Percentiles rank a stretch among this genome's conserved stretches.
These are phyloP conservation scores for Tympanuchus pallidicinctus DNA, from an alignment of 2,113 vertebrate species.

Conservation along the genomic window DNA sequence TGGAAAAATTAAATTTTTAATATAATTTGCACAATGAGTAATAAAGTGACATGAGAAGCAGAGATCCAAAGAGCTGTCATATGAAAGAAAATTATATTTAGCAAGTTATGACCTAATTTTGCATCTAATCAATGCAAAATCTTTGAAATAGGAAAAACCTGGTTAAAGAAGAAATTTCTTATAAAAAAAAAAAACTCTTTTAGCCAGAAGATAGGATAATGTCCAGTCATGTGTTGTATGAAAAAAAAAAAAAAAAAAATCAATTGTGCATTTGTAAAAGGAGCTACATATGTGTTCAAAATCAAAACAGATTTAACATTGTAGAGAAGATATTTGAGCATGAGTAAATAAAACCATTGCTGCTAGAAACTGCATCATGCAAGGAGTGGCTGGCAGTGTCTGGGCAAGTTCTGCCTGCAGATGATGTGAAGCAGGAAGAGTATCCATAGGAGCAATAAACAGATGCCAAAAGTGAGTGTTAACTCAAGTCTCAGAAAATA, in stretches of 20 bases:
- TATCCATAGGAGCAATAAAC: no score
- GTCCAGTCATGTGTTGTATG: rapidly evolving
- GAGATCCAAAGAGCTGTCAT: slow-evolving; percentile 37
- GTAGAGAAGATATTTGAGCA: background rate
- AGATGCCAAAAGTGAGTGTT: background rate
- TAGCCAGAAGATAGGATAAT: background rate
- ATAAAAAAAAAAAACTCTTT: background rate
- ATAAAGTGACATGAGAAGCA: slow-evolving; percentile 19
- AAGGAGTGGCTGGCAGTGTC: background rate
- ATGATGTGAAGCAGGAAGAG: background rate
- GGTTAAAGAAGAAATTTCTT: background rate
- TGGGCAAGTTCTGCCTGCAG: background rate
- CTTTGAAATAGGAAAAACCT: background rate
- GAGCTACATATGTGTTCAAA: background rate
- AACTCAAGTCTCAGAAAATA: background rate
- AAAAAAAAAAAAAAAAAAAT: background rate
- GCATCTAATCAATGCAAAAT: slow-evolving; percentile 32
- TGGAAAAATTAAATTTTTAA: slow-evolving; percentile 53
- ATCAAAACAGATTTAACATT: background rate
- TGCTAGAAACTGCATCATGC: rapidly evolving
- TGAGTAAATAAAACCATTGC: background rate
- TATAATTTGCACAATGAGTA: slow-evolving; percentile 41
- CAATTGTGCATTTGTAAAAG: background rate
- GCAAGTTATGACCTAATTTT: slow-evolving; percentile 31
- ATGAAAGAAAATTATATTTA: slow-evolving; percentile 47